A percentile compares a stretch with the other conserved stretches of the same genome.
Conservation (phyloP, 2,113 vertebrate species). For the Gambusia affinis region DNA sequence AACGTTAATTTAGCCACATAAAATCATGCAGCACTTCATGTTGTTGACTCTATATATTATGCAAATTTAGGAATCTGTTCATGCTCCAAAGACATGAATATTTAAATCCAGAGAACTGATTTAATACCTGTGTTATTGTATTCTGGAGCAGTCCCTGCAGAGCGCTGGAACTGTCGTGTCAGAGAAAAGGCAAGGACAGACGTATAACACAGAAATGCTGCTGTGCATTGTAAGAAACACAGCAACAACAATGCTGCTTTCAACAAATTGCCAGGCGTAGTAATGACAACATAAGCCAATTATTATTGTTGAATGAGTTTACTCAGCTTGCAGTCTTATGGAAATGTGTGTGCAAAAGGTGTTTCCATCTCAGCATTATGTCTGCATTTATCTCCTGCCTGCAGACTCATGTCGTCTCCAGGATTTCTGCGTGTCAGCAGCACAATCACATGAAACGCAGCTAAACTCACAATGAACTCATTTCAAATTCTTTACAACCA, state of each 20-base stretch:
- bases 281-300: not conserved
- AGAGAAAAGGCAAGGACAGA: not conserved
- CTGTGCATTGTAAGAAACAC: not conserved
- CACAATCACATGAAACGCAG: not conserved
- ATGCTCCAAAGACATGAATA: not conserved
- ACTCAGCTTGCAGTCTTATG: not conserved
- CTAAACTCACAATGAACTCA: not conserved
- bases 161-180: not conserved
- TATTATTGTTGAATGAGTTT: not conserved
- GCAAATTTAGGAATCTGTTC: not conserved
- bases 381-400: constrained; percentile 14
- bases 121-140: not conserved
- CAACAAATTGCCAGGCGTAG: not conserved
- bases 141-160: not conserved
- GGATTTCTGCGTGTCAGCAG: constrained; percentile 1
- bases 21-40: not conserved
- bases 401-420: constrained; percentile 9
- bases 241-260: not conserved
- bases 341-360: not conserved
- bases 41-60: not conserved
- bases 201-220: not conserved
- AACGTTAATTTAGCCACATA: not conserved
- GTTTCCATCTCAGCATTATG: not conserved
- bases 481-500: not conserved
- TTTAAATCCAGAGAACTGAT: not conserved